Evolutionary conservation across 2,797 vertebrate species (phyloP).

Genomic region (Helarctos malayanus): DNA sequence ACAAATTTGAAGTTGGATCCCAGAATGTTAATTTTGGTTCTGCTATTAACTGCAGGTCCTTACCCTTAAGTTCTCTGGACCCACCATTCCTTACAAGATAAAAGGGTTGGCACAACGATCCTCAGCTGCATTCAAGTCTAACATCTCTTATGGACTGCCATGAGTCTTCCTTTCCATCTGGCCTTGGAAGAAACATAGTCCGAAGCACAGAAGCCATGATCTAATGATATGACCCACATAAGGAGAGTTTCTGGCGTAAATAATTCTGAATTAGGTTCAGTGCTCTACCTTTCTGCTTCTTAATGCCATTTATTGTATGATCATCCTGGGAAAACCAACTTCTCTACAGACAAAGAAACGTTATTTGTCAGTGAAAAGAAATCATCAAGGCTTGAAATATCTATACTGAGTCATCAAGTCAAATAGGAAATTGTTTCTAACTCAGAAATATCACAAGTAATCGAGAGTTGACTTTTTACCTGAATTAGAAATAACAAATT

Average conservation of each 20-base stretch:
- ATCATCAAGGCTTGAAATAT: conserved; percentile 65
- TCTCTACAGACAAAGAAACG: conserved; percentile 62
- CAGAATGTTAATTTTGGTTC: conserved; percentile 10
- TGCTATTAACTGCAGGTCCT: neutral
- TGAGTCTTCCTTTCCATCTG: conserved; percentile 36
- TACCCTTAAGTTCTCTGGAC: neutral
- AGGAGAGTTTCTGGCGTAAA: conserved; percentile 71
- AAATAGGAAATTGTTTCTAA: conserved; percentile 79
- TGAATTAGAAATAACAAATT: conserved; percentile 83
- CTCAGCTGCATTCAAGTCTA: neutral
- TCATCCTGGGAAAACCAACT: conserved; percentile 67
- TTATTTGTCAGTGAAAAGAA: conserved; percentile 76
- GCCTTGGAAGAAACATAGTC: conserved; percentile 29
- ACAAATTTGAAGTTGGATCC: neutral
- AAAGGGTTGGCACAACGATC: neutral
- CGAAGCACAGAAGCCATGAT: neutral
- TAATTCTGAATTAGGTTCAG: conserved; percentile 58
- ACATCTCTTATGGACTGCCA: neutral
- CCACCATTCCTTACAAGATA: neutral
- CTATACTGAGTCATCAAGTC: conserved; percentile 69
- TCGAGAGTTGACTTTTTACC: conserved; percentile 73
- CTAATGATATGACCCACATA: conserved; percentile 22
- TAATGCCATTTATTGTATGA: conserved; percentile 43
- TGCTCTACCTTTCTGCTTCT: conserved; percentile 65
- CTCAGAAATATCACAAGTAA: conserved; percentile 76